Conservation (phyloP, 2,113 vertebrate genomes). For the Cardinalis cardinalis region DNA sequence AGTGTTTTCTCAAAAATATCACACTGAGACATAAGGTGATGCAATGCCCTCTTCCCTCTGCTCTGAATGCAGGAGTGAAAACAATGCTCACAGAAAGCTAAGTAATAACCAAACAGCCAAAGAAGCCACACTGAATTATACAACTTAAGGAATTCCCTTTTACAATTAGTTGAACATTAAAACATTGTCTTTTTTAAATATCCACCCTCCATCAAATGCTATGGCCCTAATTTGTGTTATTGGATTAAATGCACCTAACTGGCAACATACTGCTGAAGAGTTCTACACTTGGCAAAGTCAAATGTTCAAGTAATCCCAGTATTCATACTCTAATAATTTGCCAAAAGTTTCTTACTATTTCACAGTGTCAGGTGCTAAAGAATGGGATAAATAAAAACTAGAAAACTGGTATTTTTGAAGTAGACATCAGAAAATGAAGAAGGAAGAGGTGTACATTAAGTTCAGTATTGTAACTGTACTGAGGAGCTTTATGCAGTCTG, state of each 20-base stretch:
- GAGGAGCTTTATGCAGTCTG: neutral
- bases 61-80: neutral
- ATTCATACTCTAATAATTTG: neutral
- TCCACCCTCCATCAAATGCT: neutral
- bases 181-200: neutral
- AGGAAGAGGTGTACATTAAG: neutral
- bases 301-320: neutral
- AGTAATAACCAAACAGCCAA: neutral
- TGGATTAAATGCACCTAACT: neutral
- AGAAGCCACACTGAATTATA: conserved; percentile 25
- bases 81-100: neutral
- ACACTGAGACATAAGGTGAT: neutral
- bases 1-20: neutral
- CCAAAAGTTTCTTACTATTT: neutral
- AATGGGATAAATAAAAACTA: neutral
- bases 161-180: conserved; percentile 4
- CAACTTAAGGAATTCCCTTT: conserved; percentile 19
- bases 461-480: neutral
- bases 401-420: neutral
- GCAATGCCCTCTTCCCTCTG: neutral
- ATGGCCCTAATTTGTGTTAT: neutral
- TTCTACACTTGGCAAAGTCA: neutral
- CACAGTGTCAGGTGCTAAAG: neutral
- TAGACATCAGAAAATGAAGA: neutral
- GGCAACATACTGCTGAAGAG: neutral